A percentile compares a stretch with the other conserved stretches of the same genome.
Conservation (phyloP, 2,113 vertebrate species). For the Nyctereutes procyonoides region DNA sequence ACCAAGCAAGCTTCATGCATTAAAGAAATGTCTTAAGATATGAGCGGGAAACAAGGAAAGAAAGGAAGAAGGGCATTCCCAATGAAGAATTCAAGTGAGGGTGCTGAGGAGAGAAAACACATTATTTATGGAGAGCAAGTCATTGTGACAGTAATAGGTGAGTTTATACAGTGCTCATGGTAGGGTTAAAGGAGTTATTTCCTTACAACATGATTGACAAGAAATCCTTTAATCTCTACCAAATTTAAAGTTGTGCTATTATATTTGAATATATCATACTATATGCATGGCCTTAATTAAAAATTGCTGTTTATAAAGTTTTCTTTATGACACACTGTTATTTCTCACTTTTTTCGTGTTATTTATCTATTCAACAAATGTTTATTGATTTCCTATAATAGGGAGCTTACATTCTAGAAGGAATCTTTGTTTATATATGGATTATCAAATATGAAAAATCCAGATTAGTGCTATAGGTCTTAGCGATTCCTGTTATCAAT, state of each 20-base stretch:
- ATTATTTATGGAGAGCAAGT: neutral
- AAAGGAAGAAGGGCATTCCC: neutral
- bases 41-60: neutral
- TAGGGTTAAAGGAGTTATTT: neutral
- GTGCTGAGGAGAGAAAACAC: neutral
- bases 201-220: neutral
- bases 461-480: neutral
- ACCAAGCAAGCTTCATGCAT: neutral
- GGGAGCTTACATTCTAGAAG: neutral
- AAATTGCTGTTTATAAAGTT: neutral
- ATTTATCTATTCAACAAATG: neutral
- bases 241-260: constrained; percentile 47
- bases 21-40: neutral
- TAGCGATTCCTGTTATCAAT: neutral
- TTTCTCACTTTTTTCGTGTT: neutral
- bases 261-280: neutral
- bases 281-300: neutral
- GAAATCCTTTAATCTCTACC: neutral
- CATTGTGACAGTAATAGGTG: neutral
- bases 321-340: neutral
- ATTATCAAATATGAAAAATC: constrained; percentile 26
- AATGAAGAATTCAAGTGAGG: neutral
- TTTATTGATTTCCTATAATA: neutral
- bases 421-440: neutral
- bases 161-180: neutral